phyloP scores from a whole-genome alignment of 2,888 invertebrate genomes.

The Hedya salicella region DNA sequence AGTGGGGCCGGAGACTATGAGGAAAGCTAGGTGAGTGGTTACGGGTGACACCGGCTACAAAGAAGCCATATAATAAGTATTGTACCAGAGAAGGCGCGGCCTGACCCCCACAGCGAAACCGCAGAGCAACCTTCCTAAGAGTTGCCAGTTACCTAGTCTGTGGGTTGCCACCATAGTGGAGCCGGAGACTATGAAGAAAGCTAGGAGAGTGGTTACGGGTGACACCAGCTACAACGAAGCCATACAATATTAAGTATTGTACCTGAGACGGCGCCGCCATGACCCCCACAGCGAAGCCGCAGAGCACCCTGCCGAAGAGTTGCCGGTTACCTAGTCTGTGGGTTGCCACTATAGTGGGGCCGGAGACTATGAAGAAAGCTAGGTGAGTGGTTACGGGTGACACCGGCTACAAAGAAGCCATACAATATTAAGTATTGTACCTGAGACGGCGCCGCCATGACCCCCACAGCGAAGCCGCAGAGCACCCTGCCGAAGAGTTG shows the following conservation, averaged over 20 bases:
- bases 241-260: constrained; percentile 43
- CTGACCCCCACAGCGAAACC: constrained; percentile 89
- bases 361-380: constrained; percentile 89
- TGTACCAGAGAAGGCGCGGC: constrained; percentile 90
- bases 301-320: constrained; percentile 87
- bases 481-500: neutral
- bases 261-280: constrained; percentile 91
- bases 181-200: constrained; percentile 89
- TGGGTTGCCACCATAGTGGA: constrained; percentile 89
- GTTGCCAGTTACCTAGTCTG: constrained; percentile 85
- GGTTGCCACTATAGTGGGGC: constrained; percentile 88
- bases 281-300: constrained; percentile 90
- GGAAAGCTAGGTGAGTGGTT: no score
- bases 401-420: constrained; percentile 84
- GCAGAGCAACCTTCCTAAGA: constrained; percentile 88
- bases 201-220: constrained; percentile 91
- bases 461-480: neutral
- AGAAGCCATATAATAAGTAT: neutral
- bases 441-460: neutral
- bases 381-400: constrained; percentile 91
- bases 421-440: constrained; percentile 18
- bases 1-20: no score
- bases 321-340: constrained; percentile 87
- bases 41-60: no score
- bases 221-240: constrained; percentile 86